These are phyloP conservation scores for Drosophila kuntzei DNA, from an alignment of 2,888 invertebrate genomes.

Conservation along the genomic window DNA sequence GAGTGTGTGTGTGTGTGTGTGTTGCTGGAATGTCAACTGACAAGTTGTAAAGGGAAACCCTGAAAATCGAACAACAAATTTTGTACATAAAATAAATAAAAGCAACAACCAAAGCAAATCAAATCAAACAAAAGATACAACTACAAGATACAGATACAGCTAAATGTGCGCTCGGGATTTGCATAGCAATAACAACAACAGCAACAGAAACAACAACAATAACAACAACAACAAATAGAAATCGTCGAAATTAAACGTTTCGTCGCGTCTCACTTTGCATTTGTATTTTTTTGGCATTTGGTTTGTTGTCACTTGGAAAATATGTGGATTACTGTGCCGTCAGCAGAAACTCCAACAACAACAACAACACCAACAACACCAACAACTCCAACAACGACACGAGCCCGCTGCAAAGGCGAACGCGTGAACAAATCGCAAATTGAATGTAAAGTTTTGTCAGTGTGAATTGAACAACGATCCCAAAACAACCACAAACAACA, in stretches of 20 bases:
- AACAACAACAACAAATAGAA: conserved; percentile 22
- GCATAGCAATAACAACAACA: conserved; percentile 38
- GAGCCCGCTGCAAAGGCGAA: conserved; percentile 47
- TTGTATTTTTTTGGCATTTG: conserved; percentile 45
- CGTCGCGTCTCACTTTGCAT: conserved; percentile 39
- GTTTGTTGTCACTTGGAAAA: conserved; percentile 54
- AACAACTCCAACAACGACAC: conserved; percentile 19
- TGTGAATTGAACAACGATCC: conserved; percentile 17
- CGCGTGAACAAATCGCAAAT: conserved; percentile 51
- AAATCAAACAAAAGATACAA: conserved; percentile 47
- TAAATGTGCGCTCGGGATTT: conserved; percentile 40
- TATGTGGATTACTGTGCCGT: conserved; percentile 78
- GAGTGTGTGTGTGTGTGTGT: conserved; percentile 35
- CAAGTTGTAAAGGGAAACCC: conserved; percentile 80
- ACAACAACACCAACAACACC: conserved; percentile 24
- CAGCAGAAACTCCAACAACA: conserved; percentile 64
- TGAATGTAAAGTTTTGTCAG: conserved; percentile 38
- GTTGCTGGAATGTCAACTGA: conserved; percentile 76
- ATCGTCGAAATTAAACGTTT: conserved; percentile 37
- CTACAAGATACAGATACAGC: conserved; percentile 30
- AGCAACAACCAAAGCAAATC: conserved; percentile 26
- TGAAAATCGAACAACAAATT: conserved; percentile 45
- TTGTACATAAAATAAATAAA: conserved; percentile 40
- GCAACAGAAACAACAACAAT: conserved; percentile 1
- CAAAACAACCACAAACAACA: conserved; percentile 26